Conservation (phyloP, 2,888 invertebrate species). For the Drepanosiphum platanoidis region DNA sequence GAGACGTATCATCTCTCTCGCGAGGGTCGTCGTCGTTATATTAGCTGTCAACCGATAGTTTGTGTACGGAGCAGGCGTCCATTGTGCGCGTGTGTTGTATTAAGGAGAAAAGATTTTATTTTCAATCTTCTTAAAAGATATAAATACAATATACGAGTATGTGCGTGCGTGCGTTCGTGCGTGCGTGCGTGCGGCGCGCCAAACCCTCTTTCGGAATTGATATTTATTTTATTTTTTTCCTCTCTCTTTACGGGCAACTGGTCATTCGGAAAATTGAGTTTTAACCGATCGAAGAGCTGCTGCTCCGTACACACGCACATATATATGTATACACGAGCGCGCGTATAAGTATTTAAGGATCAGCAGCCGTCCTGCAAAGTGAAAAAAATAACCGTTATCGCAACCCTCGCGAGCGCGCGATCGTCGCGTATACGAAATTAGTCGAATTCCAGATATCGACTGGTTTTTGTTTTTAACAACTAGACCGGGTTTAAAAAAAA, state of each 20-base stretch:
- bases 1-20: not conserved
- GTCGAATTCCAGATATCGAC: constrained; percentile 10
- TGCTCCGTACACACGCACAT: not conserved
- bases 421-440: constrained; percentile 11
- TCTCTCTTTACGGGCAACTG: constrained; percentile 31
- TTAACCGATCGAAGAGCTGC: constrained; percentile 15
- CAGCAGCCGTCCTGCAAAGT: not conserved
- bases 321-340: not conserved
- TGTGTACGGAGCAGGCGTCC: not conserved
- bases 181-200: not conserved
- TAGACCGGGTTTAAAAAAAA: not conserved
- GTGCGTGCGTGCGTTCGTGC: not conserved
- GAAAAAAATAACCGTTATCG: constrained; percentile 46
- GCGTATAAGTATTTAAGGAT: constrained; percentile 7
- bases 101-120: constrained; percentile 41
- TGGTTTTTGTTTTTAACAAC: constrained; percentile 21
- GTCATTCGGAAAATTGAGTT: constrained; percentile 61
- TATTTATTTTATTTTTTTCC: constrained; percentile 4
- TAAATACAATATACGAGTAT: not conserved
- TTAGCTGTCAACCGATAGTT: constrained; percentile 48
- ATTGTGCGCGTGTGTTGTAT: constrained; percentile 33
- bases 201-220: constrained; percentile 48
- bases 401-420: not conserved
- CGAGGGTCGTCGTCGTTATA: constrained; percentile 41
- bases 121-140: constrained; percentile 53